A percentile compares a stretch with the other conserved stretches of the same genome.
phyloP scores from a whole-genome alignment of 2,888 invertebrate species.

The Cetonia aurata region DNA sequence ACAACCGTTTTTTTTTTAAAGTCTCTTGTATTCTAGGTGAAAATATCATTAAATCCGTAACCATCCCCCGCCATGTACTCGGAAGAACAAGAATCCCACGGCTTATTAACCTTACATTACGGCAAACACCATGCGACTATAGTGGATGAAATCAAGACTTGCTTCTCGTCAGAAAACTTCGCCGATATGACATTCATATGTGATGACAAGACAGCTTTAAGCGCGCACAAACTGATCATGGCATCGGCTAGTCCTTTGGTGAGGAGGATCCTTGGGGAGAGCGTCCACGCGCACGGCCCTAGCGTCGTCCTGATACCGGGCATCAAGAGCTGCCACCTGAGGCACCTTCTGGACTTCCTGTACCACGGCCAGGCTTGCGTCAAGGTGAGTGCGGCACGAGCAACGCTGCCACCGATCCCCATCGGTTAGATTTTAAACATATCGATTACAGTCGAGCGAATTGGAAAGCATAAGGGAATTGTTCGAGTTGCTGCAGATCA shows the following conservation, averaged over 20 bases:
- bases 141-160: slow-evolving; percentile 90
- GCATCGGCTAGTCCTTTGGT: slow-evolving; percentile 90
- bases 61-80: slow-evolving; percentile 69
- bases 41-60: slow-evolving; percentile 44
- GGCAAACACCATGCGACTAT: slow-evolving; percentile 94
- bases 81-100: slow-evolving; percentile 71
- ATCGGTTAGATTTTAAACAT: background rate
- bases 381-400: slow-evolving; percentile 69
- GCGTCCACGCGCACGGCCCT: slow-evolving; percentile 77
- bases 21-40: slow-evolving; percentile 52
- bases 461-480: slow-evolving; percentile 86
- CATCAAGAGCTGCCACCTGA: slow-evolving; percentile 83
- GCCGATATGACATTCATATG: slow-evolving; percentile 89
- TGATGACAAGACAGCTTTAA: slow-evolving; percentile 84
- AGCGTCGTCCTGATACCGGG: slow-evolving; percentile 89
- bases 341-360: slow-evolving; percentile 85
- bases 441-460: slow-evolving; percentile 75
- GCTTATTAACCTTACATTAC: slow-evolving; percentile 90
- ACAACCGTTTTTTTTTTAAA: slow-evolving; percentile 28
- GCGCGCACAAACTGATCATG: slow-evolving; percentile 87
- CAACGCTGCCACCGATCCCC: background rate
- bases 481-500: slow-evolving; percentile 86
- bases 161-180: slow-evolving; percentile 88
- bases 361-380: slow-evolving; percentile 89
- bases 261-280: slow-evolving; percentile 81